Evolutionary conservation across 2,888 invertebrate species (phyloP), one percentile per base, ranked within the genome.

Genomic region (Sisyra nigra): DNA sequence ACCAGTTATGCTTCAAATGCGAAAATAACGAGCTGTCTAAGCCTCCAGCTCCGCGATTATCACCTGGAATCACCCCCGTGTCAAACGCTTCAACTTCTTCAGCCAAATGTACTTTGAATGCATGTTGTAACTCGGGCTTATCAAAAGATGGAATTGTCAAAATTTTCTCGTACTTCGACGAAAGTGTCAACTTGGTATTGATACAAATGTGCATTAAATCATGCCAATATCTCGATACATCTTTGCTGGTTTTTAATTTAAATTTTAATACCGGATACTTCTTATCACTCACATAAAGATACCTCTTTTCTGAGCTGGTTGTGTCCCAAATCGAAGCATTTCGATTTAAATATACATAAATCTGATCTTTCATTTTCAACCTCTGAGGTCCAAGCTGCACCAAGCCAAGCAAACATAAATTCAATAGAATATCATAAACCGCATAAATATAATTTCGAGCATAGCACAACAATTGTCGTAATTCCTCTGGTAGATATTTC

Each of bases 41-140:
- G 1, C 86, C 84, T 10, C 72, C 81, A 1, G 83, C 81, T 2
- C 82, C 83, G 44, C 67, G 61, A 3, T 65, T 65, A 62, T 87
- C 83, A 0, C 87, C 87, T 0, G 84, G 84, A 29, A 81, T 62
- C 5, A 60, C 54, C 0, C 80, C 80, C 4, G 51, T 58, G 51
- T 80, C 79, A 34, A 61, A 54, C 6, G 54, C 52, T 0, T 53
- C 18, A 2, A 72, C 69, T 45, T 68, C 66, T 2, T 66, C 59
- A 0, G 66, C 57, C 1, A 56, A 53, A 42, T 64, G 63, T 1
- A 71, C 57, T 43, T 56, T 54, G 9, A 65, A 47, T 1, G 68
- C 58, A 40, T 62, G 57, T 3, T 67, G 51, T 61, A 77, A 54
- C 7, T 56, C 54, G 1, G 67, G 48, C 31, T 64, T 60, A 50